Percentiles rank a stretch among this genome's conserved stretches.
These are phyloP conservation scores for Zapus hudsonius DNA, from an alignment of 2,113 vertebrate species.

Conservation along the genomic window DNA sequence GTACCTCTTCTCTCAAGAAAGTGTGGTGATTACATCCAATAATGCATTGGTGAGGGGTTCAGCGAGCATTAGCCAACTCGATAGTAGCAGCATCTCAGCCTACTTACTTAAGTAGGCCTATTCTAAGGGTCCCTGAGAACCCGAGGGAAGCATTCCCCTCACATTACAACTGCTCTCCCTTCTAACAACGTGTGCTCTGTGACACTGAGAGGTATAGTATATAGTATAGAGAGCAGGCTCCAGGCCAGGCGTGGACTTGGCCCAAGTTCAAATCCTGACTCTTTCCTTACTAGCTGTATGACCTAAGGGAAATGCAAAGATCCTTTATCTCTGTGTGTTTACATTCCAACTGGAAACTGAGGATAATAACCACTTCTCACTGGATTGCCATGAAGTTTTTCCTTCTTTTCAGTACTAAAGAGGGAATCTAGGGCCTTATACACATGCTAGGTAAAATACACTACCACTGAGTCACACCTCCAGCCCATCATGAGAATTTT, in stretches of 20 bases:
- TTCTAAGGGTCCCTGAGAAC: not conserved
- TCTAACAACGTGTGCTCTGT: not conserved
- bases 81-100: not conserved
- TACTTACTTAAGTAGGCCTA: not conserved
- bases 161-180: not conserved
- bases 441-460: not conserved
- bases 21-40: not conserved
- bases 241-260: not conserved
- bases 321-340: not conserved
- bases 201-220: not conserved
- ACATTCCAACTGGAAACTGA: not conserved
- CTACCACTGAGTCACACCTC: not conserved
- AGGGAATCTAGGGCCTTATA: no score
- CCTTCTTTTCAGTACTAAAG: not conserved
- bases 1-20: not conserved
- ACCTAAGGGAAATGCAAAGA: not conserved
- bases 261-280: not conserved
- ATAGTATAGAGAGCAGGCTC: not conserved
- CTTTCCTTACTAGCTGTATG: not conserved
- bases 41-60: not conserved
- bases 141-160: not conserved
- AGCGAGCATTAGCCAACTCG: not conserved
- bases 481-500: not conserved
- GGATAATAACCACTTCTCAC: not conserved
- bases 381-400: not conserved